Percentiles rank a stretch among this genome's conserved stretches.
Conservation (phyloP, 2,113 vertebrate species). For the Actenoides hombroni region DNA sequence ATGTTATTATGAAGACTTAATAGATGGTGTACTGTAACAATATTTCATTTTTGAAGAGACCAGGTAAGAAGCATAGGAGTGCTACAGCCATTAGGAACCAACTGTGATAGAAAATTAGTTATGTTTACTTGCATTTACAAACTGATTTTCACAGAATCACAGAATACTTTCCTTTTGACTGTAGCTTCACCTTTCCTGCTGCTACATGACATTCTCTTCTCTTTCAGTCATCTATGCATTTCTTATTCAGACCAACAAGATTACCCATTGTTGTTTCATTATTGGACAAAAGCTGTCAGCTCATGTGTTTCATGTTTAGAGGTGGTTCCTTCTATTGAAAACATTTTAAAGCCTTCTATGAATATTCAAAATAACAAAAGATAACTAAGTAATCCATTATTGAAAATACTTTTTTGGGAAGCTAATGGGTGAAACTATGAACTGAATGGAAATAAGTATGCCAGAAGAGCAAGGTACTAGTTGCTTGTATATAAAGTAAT, state of each 20-base stretch:
- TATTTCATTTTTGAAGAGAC: neutral
- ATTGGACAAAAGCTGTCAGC: neutral
- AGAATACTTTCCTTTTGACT: neutral
- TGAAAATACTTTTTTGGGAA: neutral
- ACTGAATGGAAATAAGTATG: neutral
- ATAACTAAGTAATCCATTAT: neutral
- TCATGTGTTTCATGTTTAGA: neutral
- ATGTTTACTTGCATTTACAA: neutral
- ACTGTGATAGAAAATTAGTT: neutral
- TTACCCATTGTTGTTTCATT: neutral
- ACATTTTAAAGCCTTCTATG: neutral
- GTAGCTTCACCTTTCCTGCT: neutral
- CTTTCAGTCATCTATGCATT: neutral
- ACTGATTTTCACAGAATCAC: neutral
- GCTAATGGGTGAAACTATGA: neutral
- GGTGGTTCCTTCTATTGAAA: neutral
- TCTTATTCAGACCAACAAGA: neutral
- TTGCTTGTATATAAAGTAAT: neutral
- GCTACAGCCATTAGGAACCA: neutral
- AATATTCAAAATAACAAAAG: neutral
- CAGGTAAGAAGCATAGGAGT: neutral
- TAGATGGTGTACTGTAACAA: neutral
- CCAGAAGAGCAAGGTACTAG: neutral
- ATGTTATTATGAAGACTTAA: neutral
- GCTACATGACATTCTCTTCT: neutral